Evolutionary conservation across 2,797 vertebrate species (phyloP), one percentile per base, ranked within the genome.

Genomic region (Hapalemur alaotrensis): DNA sequence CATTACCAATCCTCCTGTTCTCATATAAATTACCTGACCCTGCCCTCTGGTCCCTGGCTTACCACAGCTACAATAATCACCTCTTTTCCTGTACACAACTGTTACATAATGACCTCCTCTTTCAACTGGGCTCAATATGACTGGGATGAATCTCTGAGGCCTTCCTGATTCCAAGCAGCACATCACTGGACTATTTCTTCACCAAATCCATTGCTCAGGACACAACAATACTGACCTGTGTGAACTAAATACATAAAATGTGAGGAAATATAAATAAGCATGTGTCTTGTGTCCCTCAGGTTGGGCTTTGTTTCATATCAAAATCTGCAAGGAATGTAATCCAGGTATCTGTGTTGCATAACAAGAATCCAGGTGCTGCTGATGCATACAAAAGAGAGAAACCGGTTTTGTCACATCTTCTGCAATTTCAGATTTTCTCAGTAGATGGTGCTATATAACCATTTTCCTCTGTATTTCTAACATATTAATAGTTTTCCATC

Each of bases 361-460:
- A 57, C 8, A 87, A 50, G 30, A 84, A 65, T 50, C 7, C 9
- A 84, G 7, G 72, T 41, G 13, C 73, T 54, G 28, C 10, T 67
- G 15, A 67, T 43, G 4, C 4, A 89, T 65, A 81, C 6, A n/a
- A 43, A 72, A 65, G 22, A 82, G 12, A 57, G 35, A 85, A 90
- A n/a, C 4, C 57, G 3, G 15, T 25, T 83, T 18, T 38, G 48
- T 83, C 30, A 67, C 1, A 7, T 4, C 0, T 22, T 89, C 52
- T 95, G 97, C 97, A 97, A 43, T 97, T 52, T 91, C 92, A 59
- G 15, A 6, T 87, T 92, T 96, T 88, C 87, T 95, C 98, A 98
- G 94, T 28, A 98, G 98, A 96, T 98, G 98, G 98, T 94, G 97
- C 9, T 98, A 1, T 94, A 18, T 0, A 96, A 97, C 93, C 85